Evolutionary conservation across 2,113 vertebrate species (phyloP).

Genomic region (Ammospiza caudacuta): DNA sequence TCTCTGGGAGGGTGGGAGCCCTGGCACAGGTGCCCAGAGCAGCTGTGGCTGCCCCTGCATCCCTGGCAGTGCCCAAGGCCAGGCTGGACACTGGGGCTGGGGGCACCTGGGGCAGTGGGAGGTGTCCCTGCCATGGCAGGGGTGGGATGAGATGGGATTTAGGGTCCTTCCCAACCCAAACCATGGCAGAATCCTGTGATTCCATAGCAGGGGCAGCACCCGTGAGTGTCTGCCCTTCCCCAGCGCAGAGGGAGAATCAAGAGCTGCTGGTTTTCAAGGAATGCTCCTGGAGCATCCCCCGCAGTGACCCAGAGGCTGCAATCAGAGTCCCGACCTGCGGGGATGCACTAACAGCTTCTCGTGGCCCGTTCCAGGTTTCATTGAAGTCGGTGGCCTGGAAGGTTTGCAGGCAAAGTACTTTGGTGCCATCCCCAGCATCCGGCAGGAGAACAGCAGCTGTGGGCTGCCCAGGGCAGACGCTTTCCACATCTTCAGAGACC

Average conservation of each 20-base stretch:
- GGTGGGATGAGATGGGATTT: background rate
- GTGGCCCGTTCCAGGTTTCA: constrained; percentile 79
- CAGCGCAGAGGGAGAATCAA: rapidly evolving
- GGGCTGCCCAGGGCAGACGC: constrained; percentile 89
- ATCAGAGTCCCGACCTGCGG: rapidly evolving
- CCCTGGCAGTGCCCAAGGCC: background rate
- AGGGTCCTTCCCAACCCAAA: background rate
- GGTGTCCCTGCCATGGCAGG: background rate
- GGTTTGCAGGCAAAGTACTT: constrained; percentile 83
- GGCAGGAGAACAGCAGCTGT: constrained; percentile 85
- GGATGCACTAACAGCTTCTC: background rate
- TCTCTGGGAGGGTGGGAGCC: background rate
- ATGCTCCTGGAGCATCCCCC: background rate
- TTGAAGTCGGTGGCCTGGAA: constrained; percentile 85
- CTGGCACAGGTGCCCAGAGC: background rate
- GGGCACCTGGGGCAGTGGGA: background rate
- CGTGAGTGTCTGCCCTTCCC: rapidly evolving
- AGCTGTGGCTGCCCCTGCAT: background rate
- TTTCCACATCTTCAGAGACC: constrained; percentile 93
- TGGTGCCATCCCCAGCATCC: constrained; percentile 81
- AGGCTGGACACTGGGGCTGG: rapidly evolving
- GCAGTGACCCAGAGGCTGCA: background rate
- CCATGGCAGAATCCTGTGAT: background rate
- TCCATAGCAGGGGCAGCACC: background rate
- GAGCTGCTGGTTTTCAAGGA: background rate